Evolutionary conservation across 2,113 vertebrate genomes (phyloP).

Genomic region (Phyllopteryx taeniolatus): DNA sequence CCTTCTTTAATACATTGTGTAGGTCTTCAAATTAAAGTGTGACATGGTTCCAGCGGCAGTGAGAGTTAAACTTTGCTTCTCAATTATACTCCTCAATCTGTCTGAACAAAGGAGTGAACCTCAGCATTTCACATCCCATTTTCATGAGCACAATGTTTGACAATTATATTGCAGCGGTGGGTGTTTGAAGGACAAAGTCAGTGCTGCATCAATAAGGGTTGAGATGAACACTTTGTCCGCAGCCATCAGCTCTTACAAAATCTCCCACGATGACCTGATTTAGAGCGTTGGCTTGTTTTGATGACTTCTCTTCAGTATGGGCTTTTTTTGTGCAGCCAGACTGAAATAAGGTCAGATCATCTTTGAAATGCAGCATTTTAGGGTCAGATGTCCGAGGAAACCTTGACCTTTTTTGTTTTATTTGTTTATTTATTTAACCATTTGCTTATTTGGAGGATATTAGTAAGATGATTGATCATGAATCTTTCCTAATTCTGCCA

Average conservation of each 20-base stretch:
- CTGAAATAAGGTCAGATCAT: constrained; percentile 31
- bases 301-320: constrained; percentile 34
- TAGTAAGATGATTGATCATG: not conserved
- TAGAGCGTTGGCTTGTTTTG: constrained; percentile 51
- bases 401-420: no score
- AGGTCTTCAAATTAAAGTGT: no score
- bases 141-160: constrained; percentile 29
- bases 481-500: not conserved
- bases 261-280: constrained; percentile 51
- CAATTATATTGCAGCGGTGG: constrained; percentile 18
- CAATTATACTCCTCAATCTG: not conserved
- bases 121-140: constrained; percentile 37
- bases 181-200: constrained; percentile 22
- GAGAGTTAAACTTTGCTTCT: not conserved
- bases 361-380: constrained; percentile 2
- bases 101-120: constrained; percentile 13
- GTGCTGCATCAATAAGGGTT: constrained; percentile 11
- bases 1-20: no score
- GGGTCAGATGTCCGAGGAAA: not conserved
- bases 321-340: constrained; percentile 35
- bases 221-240: constrained; percentile 45
- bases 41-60: not conserved
- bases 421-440: not conserved
- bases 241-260: constrained; percentile 45
- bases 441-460: no score